Percentiles rank a stretch among this genome's conserved stretches.
phyloP scores from a whole-genome alignment of 2,797 vertebrate species.

The Parauchenoglanis punctatus region DNA sequence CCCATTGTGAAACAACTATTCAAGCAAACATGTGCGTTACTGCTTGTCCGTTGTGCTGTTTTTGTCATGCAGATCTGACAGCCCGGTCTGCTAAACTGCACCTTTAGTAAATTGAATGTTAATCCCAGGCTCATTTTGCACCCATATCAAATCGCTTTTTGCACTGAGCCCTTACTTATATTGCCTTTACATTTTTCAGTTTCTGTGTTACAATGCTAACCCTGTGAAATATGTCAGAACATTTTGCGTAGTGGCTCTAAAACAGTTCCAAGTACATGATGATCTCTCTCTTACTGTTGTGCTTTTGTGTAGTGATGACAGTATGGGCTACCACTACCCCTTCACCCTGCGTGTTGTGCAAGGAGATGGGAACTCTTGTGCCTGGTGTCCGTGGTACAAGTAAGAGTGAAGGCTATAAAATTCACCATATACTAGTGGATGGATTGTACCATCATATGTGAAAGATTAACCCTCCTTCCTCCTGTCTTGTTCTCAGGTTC shows the following conservation, averaged over 20 bases:
- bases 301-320: conserved; percentile 86
- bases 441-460: background rate
- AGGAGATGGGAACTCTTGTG: conserved; percentile 95
- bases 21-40: background rate
- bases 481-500: conserved; percentile 77
- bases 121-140: background rate
- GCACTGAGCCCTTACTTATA: background rate
- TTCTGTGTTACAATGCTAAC: background rate
- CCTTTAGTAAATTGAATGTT: too few relatives aligned
- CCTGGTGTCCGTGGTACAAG: conserved; percentile 99
- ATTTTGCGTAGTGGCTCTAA: background rate
- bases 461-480: background rate
- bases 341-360: conserved; percentile 94
- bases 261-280: background rate
- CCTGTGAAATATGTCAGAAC: background rate
- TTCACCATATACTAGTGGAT: background rate
- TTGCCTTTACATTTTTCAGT: background rate
- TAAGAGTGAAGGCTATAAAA: conserved; percentile 65
- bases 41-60: background rate
- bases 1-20: background rate
- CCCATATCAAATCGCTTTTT: background rate
- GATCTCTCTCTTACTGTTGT: background rate
- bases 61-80: background rate
- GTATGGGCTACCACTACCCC: conserved; percentile 98
- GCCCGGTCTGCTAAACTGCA: background rate